Evolutionary conservation across 2,888 invertebrate genomes (phyloP), one percentile per base, ranked within the genome.

Genomic region (Azorinus chamasolen): DNA sequence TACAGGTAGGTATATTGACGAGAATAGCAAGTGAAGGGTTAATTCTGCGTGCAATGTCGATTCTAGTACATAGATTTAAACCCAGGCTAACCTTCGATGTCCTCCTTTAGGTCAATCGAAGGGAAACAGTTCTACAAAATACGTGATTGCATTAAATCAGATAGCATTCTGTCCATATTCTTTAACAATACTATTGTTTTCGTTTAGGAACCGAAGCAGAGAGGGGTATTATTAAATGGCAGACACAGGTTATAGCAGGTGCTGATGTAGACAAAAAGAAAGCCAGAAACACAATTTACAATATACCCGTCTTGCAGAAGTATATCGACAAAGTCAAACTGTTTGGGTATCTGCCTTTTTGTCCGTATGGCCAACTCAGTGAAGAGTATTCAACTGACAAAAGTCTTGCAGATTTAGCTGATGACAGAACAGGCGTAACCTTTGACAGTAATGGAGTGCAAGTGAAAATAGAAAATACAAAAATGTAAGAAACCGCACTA

Each of bases 271-370:
- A 59, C 18, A 55, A 46, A 3, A n/a, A 39, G 12, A 69, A 41
- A 16, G 39, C 43, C 1, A 50, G 55, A 93, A 5, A 89, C 94
- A 5, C 91, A 90, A 64, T 94, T 22, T 91, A 91, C 63, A 88
- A 90, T 46, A 41, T 91, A 25, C 90, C 89, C 5, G 61, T 80
- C 2, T 83, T 89, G 48, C 90, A 88, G 71, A 75, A 70, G 20
- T 84, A 63, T 57, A 74, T 90, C 1, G 80, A 88, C 59, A 84
- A 72, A 54, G 24, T 83, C 45, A 27, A 41, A 2, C 72, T 82
- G 39, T 65, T 79, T 1, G 75, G 61, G 51, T 88, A 85, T 61
- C 20, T 89, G 16, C 89, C 88, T 8, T 82, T 87, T 62, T 87
- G 88, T 69, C 86, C 88, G 0, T 22, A 54, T 18, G 83, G 83